Evolutionary conservation across 1,140 invertebrate genomes (phyloP).

Genomic region (Solenopsis invicta): DNA sequence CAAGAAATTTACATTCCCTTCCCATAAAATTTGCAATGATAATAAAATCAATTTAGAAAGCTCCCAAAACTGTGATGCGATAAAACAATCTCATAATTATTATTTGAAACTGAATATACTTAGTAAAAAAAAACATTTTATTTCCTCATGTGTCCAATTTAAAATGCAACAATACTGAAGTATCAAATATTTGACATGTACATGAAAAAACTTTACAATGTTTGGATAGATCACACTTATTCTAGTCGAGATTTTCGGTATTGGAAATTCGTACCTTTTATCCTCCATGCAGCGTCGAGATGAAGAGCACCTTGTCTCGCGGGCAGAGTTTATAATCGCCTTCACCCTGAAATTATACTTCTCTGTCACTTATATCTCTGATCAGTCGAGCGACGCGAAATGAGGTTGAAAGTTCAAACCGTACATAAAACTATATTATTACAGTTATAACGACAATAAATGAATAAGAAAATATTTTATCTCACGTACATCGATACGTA

Average conservation of each 20-base stretch:
- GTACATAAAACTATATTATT: not conserved
- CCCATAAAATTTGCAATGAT: not conserved
- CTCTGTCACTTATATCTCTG: not conserved
- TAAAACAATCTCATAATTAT: constrained; percentile 79
- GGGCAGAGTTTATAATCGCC: constrained; percentile 88
- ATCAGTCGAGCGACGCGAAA: constrained; percentile 16
- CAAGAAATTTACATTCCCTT: not conserved
- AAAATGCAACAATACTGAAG: not conserved
- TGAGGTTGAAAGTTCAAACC: not conserved
- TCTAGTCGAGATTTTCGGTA: constrained; percentile 1
- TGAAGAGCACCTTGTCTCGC: constrained; percentile 90
- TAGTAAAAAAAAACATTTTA: constrained; percentile 76
- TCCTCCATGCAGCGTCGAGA: constrained; percentile 92
- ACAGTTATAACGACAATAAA: not conserved
- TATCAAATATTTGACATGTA: constrained; percentile 36
- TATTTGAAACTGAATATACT: constrained; percentile 80
- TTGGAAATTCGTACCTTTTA: constrained; percentile 77
- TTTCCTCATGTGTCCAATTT: constrained; percentile 58
- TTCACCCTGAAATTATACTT: constrained; percentile 87
- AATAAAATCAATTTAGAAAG: not conserved
- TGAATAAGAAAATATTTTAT: constrained; percentile 5
- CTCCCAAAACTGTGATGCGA: not conserved
- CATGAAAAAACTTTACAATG: not conserved
- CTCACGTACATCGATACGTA: not conserved
- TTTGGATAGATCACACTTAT: constrained; percentile 3